phyloP scores from a whole-genome alignment of 2,113 vertebrate species.

The Cheirogaleus medius region DNA sequence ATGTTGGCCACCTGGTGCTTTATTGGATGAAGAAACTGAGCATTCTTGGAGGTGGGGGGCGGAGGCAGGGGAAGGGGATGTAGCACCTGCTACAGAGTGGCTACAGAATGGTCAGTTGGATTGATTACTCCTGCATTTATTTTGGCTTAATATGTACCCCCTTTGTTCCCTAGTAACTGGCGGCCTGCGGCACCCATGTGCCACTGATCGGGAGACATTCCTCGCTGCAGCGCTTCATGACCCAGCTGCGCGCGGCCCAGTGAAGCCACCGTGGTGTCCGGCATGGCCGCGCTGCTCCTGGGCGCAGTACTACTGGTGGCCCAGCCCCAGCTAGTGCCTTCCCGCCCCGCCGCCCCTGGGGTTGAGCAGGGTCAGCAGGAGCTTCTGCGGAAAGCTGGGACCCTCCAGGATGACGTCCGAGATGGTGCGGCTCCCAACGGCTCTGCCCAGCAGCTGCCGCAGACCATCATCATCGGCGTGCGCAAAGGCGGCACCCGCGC shows the following conservation, averaged over 20 bases:
- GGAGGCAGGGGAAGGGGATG: neutral
- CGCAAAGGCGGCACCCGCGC: conserved; percentile 97
- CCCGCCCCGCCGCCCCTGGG: conserved; percentile 77
- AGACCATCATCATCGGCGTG: conserved; percentile 96
- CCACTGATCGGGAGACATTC: conserved; percentile 66
- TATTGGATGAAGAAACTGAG: neutral
- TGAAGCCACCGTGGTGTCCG: conserved; percentile 88
- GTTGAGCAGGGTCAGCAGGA: conserved; percentile 73
- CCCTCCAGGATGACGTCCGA: conserved; percentile 55
- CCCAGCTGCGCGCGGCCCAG: conserved; percentile 84
- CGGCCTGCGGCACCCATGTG: conserved; percentile 33
- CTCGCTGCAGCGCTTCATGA: conserved; percentile 83
- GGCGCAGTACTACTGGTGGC: conserved; percentile 90
- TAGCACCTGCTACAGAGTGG: fast-evolving
- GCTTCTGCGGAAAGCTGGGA: conserved; percentile 65
- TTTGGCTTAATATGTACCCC: conserved; percentile 47
- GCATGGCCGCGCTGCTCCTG: conserved; percentile 92
- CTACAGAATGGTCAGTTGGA: neutral
- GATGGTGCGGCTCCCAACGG: conserved; percentile 84
- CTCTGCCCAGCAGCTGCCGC: conserved; percentile 89
- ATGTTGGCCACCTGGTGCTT: neutral
- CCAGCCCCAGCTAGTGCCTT: conserved; percentile 88
- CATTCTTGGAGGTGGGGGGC: too few relatives aligned
- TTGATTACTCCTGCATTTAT: fast-evolving
- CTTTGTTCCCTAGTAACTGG: conserved; percentile 75